Conservation (phyloP, 2,888 invertebrate genomes). For the Nomada ferruginata region DNA sequence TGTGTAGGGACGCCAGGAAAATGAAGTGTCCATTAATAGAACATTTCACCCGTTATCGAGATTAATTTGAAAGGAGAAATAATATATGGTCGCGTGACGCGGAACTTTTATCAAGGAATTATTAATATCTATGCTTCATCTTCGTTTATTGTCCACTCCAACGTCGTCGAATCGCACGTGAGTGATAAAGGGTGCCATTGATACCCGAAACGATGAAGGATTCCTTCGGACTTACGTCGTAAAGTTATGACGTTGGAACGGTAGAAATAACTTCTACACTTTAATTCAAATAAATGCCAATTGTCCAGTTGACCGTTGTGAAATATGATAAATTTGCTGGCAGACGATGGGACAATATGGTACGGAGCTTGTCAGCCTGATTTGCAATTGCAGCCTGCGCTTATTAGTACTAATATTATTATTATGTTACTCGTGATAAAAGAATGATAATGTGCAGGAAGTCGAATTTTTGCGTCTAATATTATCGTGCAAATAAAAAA, state of each 20-base stretch:
- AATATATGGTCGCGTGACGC: not conserved
- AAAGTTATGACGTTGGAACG: not conserved
- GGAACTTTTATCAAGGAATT: not conserved
- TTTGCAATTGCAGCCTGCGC: not conserved
- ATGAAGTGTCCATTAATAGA: not conserved
- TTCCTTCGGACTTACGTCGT: not conserved
- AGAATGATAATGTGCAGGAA: too few species aligned
- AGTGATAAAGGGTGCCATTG: not conserved
- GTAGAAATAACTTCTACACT: not conserved
- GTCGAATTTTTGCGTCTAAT: too few species aligned
- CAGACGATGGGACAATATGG: not conserved
- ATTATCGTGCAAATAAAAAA: too few species aligned
- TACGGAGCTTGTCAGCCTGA: too few species aligned
- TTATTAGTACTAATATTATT: not conserved
- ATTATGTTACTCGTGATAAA: not conserved
- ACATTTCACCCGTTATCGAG: not conserved
- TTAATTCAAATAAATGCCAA: slow-evolving; percentile 6
- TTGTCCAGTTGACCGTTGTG: not conserved
- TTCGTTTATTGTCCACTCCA: not conserved
- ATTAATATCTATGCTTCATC: slow-evolving; percentile 12
- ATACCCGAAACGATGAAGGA: not conserved
- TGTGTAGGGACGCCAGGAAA: slow-evolving; percentile 3
- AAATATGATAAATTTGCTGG: slow-evolving; percentile 8
- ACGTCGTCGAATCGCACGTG: not conserved
- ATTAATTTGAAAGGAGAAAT: slow-evolving; percentile 2